These are phyloP conservation scores for Bombus huntii DNA, from an alignment of 1,140 invertebrate species.

Conservation along the genomic window DNA sequence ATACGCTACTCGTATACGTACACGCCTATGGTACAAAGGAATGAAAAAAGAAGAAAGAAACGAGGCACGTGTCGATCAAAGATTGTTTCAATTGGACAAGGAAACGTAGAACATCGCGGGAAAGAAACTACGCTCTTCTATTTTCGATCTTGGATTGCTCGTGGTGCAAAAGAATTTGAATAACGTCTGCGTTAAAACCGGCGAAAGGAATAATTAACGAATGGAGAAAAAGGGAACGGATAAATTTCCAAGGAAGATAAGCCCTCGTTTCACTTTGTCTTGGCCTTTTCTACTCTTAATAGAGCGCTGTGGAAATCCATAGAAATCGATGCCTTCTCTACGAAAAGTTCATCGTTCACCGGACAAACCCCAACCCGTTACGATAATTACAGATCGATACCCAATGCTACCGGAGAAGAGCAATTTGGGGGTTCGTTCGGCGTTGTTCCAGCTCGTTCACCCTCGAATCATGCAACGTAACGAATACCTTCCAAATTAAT, in stretches of 20 bases:
- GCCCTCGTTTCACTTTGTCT: constrained; percentile 15
- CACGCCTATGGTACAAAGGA: not conserved
- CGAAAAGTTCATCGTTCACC: constrained; percentile 16
- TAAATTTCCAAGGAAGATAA: constrained; percentile 6
- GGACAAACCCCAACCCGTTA: not conserved
- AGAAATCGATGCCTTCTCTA: not conserved
- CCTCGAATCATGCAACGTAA: constrained; percentile 6
- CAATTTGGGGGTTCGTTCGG: not conserved
- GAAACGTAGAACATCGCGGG: not conserved
- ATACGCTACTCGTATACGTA: constrained; percentile 5
- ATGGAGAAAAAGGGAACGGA: not conserved
- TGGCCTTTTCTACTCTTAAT: not conserved
- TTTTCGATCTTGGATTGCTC: not conserved
- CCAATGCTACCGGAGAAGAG: not conserved
- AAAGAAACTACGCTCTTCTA: not conserved
- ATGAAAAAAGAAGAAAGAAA: not conserved
- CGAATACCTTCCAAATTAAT: constrained; percentile 44
- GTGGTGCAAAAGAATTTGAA: not conserved
- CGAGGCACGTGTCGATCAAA: constrained; percentile 1
- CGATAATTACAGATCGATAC: constrained; percentile 40
- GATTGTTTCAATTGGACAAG: not conserved
- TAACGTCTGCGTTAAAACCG: not conserved
- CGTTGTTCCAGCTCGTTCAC: constrained; percentile 11
- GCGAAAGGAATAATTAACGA: constrained; percentile 19
- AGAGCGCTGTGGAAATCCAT: not conserved